Percentiles rank a stretch among this genome's conserved stretches.
Conservation (phyloP, 2,797 vertebrate genomes). For the Buceros bicornis region DNA sequence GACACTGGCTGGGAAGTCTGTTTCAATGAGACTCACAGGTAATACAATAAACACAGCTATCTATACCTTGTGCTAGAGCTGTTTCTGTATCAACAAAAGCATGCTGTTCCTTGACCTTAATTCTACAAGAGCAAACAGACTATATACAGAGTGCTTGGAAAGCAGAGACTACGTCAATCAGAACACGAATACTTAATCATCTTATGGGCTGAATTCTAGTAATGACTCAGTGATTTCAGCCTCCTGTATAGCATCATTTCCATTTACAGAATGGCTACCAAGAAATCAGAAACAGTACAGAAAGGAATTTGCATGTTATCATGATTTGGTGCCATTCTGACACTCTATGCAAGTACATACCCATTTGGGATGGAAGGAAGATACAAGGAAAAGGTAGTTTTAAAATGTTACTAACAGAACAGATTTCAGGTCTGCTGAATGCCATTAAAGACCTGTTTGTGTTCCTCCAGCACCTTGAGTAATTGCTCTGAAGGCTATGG, state of each 20-base stretch:
- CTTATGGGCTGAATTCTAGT: conserved; percentile 45
- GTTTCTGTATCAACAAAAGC: not conserved
- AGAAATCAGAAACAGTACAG: not conserved
- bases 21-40: not conserved
- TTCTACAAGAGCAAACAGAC: not conserved
- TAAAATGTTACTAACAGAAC: not conserved
- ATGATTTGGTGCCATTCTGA: not conserved
- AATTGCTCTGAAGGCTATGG: not conserved
- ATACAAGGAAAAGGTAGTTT: not conserved
- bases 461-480: not conserved
- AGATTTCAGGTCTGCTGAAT: not conserved
- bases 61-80: not conserved
- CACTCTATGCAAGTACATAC: not conserved
- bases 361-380: not conserved
- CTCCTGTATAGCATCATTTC: not conserved
- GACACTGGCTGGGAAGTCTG: not conserved
- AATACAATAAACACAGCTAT: not conserved
- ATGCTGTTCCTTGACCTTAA: not conserved
- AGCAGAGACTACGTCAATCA: not conserved
- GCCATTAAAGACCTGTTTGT: not conserved
- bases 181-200: conserved; percentile 23
- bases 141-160: not conserved
- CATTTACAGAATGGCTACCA: not conserved
- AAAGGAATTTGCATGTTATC: not conserved
- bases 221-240: not conserved